Percentiles rank a stretch among this genome's conserved stretches.
These are phyloP conservation scores for Anaspis maculata DNA, from an alignment of 2,888 invertebrate genomes.

Conservation along the genomic window DNA sequence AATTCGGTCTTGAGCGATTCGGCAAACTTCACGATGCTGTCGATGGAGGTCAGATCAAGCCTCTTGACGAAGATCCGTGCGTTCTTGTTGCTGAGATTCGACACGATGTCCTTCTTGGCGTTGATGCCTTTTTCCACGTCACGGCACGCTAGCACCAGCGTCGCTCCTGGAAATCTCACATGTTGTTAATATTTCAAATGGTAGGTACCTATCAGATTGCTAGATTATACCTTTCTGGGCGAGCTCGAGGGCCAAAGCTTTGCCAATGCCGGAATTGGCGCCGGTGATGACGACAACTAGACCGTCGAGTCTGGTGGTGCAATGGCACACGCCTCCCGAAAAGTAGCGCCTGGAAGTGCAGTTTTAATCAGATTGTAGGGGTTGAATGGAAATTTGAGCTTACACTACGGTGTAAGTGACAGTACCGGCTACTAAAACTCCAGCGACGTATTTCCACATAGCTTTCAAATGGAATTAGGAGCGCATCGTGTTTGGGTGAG, in stretches of 20 bases:
- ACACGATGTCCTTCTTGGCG: constrained; percentile 41
- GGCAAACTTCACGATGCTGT: constrained; percentile 36
- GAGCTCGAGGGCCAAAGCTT: constrained; percentile 46
- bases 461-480: too few relatives aligned
- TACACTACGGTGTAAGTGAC: constrained; percentile 35
- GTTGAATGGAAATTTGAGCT: too few relatives aligned
- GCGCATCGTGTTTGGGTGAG: not conserved
- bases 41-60: constrained; percentile 37
- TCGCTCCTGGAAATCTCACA: constrained; percentile 40
- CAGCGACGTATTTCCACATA: constrained; percentile 37
- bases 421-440: constrained; percentile 31
- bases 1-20: constrained; percentile 33
- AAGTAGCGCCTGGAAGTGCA: constrained; percentile 39
- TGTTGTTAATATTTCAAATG: too few relatives aligned
- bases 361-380: constrained; percentile 10
- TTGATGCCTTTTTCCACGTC: constrained; percentile 41
- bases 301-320: constrained; percentile 36
- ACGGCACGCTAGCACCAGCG: constrained; percentile 49
- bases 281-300: constrained; percentile 51
- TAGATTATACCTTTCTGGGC: constrained; percentile 42
- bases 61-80: constrained; percentile 32
- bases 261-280: constrained; percentile 53
- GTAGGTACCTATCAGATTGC: not conserved
- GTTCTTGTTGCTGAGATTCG: constrained; percentile 21
- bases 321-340: constrained; percentile 36